These are phyloP conservation scores for Erebia palarica DNA, from an alignment of 2,888 invertebrate genomes.

Conservation along the genomic window DNA sequence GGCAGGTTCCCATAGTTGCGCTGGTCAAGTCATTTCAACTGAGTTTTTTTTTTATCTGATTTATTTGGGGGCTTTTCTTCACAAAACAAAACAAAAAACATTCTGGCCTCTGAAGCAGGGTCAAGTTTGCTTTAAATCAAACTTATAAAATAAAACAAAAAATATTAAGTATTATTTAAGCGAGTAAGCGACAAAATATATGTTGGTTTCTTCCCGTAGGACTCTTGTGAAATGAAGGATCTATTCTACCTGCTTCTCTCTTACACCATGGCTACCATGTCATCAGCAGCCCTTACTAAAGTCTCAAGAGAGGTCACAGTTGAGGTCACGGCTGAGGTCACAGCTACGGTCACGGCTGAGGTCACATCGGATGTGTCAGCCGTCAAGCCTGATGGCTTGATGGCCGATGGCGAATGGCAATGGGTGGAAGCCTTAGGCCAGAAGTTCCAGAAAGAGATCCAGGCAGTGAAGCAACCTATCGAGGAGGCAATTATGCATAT, in stretches of 20 bases:
- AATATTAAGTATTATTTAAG: no score
- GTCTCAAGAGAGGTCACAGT: neutral
- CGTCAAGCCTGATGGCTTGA: neutral
- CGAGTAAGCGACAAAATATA: neutral
- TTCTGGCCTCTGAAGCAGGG: no score
- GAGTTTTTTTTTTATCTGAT: no score
- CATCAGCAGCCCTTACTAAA: no score
- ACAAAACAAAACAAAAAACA: no score
- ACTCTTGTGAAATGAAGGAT: neutral
- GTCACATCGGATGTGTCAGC: neutral
- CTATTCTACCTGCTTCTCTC: neutral
- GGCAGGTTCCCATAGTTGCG: no score
- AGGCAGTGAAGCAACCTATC: conserved; percentile 54
- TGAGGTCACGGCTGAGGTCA: neutral
- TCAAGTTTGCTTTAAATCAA: no score
- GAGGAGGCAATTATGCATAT: conserved; percentile 49
- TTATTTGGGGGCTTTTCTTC: no score
- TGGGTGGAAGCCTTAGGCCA: conserved; percentile 21
- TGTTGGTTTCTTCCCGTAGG: neutral
- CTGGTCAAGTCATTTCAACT: no score
- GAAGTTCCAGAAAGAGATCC: conserved; percentile 48
- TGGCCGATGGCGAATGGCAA: conserved; percentile 10
- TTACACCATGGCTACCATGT: neutral
- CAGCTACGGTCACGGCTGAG: neutral
- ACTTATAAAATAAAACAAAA: no score